Base-by-base conservation (phyloP, 2,888 invertebrate species). In the Gymnoscelis rufifasciata region DNA sequence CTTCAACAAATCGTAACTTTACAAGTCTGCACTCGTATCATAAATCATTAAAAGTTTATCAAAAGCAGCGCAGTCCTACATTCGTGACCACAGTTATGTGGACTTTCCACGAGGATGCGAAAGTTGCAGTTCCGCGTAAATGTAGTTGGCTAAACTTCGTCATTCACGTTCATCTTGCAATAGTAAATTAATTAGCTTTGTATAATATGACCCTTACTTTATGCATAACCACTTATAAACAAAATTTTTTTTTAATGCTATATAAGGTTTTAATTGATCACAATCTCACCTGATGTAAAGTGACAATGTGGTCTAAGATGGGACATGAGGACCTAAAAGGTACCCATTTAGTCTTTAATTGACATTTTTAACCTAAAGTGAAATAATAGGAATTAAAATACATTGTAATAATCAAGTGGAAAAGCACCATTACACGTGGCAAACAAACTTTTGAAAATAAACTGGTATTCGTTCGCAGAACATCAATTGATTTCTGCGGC, bases 31-130 rank as follows among this genome's bases (percentile, higher is more conserved):
- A 44, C 49, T 64, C 61, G 56, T 59, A 61, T 69, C 69, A 72
- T 72, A 74, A 72, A 73, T 74, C 72, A 71, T 74, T 74, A 74
- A 75, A 74, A 74, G 68, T 75, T 74, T 71, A 61, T 67, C 61
- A 60, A 72, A 68, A 67, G 60, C 59, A 46, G 47, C 52, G 57
- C 57, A 59, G 60, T 54, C 51, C 46, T 43, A 51, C 51, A 52
- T 51, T 53, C 50, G 52, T 51, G 52, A 47, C 49, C 55, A 49
- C 54, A 59, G 52, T 59, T 60, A 44, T 31, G 54, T 52, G 36
- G 56, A 26, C 51, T 54, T 56, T 35, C 35, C 35, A 35, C 31
- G 0, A n/a, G 31, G 3, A 6, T n/a, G 15, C 2, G 11, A 10
- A 19, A 3, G 3, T 19, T 19, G 19, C 19, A 19, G 5, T 19